A percentile compares a stretch with the other conserved stretches of the same genome.
These are phyloP conservation scores for Neocrepidodera transversa DNA, from an alignment of 2,888 invertebrate species.

Conservation along the genomic window DNA sequence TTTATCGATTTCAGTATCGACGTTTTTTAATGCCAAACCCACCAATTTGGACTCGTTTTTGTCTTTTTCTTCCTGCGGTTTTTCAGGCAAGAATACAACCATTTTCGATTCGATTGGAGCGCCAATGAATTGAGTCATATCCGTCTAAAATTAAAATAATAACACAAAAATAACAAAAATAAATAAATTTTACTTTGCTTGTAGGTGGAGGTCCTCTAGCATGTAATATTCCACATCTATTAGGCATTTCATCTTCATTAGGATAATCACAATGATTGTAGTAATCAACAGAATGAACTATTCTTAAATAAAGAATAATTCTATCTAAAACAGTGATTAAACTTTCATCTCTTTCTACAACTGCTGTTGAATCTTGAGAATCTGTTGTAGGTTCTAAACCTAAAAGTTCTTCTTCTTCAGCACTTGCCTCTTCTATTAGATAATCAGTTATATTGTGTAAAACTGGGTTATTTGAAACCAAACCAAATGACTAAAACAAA, in stretches of 20 bases:
- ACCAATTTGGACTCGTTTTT: slow-evolving; percentile 61
- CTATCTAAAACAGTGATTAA: slow-evolving; percentile 77
- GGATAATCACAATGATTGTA: slow-evolving; percentile 99
- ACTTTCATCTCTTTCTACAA: slow-evolving; percentile 74
- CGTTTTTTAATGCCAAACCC: slow-evolving; percentile 60
- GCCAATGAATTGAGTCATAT: slow-evolving; percentile 76
- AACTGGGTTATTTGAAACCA: slow-evolving; percentile 89
- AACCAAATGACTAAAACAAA: slow-evolving; percentile 65
- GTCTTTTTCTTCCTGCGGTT: slow-evolving; percentile 74
- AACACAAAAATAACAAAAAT: not conserved
- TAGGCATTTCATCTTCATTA: slow-evolving; percentile 99
- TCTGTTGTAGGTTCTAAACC: slow-evolving; percentile 68
- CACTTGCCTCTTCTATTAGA: slow-evolving; percentile 96
- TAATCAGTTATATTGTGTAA: slow-evolving; percentile 97
- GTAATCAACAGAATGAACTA: slow-evolving; percentile 98
- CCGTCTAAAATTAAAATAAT: slow-evolving; percentile 62
- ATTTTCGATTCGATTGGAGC: slow-evolving; percentile 90
- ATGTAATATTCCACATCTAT: slow-evolving; percentile 97
- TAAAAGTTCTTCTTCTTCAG: slow-evolving; percentile 94
- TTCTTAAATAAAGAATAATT: slow-evolving; percentile 89
- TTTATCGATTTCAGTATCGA: slow-evolving; percentile 84
- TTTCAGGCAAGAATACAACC: slow-evolving; percentile 84
- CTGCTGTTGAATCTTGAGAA: slow-evolving; percentile 59
- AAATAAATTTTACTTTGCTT: slow-evolving; percentile 64
- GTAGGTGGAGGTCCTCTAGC: slow-evolving; percentile 89